Conservation (phyloP, 2,113 vertebrate species). For the Sylvietta virens region DNA sequence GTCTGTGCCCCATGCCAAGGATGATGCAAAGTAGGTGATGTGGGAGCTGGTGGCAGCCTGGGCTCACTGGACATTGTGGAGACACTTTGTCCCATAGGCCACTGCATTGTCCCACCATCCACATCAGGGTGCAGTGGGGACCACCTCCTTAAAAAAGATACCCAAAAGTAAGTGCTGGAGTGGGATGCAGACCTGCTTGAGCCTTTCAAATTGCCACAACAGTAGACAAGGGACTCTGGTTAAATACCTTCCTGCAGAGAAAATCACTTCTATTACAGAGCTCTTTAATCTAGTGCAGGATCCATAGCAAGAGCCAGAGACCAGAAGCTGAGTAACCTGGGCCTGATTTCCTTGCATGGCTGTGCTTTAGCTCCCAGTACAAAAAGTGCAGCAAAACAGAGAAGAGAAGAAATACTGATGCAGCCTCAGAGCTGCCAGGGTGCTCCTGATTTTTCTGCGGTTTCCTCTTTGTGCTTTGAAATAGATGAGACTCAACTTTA, state of each 20-base stretch:
- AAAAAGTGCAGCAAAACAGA: background rate
- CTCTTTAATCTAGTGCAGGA: background rate
- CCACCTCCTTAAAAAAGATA: background rate
- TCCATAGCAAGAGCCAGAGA: background rate
- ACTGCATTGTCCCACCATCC: background rate
- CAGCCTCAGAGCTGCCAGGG: background rate
- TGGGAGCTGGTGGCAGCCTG: background rate
- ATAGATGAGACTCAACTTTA: background rate
- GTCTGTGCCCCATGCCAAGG: rapidly evolving
- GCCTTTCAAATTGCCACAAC: background rate
- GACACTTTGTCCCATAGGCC: background rate
- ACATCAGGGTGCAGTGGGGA: rapidly evolving
- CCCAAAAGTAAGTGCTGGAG: background rate
- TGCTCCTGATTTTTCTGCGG: background rate
- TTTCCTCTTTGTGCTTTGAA: background rate
- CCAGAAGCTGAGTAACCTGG: background rate
- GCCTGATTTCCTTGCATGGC: background rate
- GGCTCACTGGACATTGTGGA: background rate
- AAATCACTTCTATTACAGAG: background rate
- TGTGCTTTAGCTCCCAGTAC: background rate
- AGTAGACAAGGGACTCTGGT: background rate
- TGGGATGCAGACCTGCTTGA: background rate
- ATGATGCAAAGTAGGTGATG: rapidly evolving
- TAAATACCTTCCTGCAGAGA: background rate
- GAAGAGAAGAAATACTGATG: background rate